phyloP scores from a whole-genome alignment of 2,797 vertebrate genomes.

The Thalassophryne amazonica region DNA sequence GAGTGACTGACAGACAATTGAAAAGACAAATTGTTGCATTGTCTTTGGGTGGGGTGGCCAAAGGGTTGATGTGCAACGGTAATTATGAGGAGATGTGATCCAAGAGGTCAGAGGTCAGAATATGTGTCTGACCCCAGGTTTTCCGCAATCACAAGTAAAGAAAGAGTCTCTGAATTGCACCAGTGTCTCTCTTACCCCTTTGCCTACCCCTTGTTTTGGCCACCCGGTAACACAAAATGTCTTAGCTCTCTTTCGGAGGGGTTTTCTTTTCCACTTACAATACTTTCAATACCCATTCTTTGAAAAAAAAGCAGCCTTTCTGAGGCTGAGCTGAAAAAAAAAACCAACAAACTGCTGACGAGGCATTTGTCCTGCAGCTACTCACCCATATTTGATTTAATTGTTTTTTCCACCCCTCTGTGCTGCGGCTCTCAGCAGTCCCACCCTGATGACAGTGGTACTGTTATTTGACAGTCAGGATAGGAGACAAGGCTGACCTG shows the following conservation, averaged over 20 bases:
- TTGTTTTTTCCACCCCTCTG: conserved; percentile 79
- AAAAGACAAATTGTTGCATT: conserved; percentile 97
- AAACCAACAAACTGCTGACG: no score
- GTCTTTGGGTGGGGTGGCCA: conserved; percentile 83
- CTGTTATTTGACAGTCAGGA: conserved; percentile 76
- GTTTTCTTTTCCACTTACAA: conserved; percentile 45
- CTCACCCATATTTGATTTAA: conserved; percentile 80
- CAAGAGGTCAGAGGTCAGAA: conserved; percentile 85
- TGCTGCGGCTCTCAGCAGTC: conserved; percentile 56
- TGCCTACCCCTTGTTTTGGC: conserved; percentile 45
- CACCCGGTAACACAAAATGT: conserved; percentile 55
- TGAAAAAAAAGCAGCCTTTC: conserved; percentile 51
- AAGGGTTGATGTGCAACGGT: conserved; percentile 85
- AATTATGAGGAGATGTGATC: conserved; percentile 87
- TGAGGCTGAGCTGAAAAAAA: conserved; percentile 45
- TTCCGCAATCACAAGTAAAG: conserved; percentile 65
- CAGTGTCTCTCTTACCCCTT: conserved; percentile 53
- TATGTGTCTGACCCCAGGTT: conserved; percentile 87
- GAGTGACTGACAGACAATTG: conserved; percentile 94
- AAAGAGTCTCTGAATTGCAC: conserved; percentile 81
- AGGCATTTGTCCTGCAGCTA: conserved; percentile 73
- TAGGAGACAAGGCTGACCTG: conserved; percentile 73
- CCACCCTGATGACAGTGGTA: conserved; percentile 65
- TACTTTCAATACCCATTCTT: conserved; percentile 50
- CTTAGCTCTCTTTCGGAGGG: conserved; percentile 38